Evolutionary conservation across 2,113 vertebrate species (phyloP), one percentile per base, ranked within the genome.

Genomic region (Misgurnus mizolepis): DNA sequence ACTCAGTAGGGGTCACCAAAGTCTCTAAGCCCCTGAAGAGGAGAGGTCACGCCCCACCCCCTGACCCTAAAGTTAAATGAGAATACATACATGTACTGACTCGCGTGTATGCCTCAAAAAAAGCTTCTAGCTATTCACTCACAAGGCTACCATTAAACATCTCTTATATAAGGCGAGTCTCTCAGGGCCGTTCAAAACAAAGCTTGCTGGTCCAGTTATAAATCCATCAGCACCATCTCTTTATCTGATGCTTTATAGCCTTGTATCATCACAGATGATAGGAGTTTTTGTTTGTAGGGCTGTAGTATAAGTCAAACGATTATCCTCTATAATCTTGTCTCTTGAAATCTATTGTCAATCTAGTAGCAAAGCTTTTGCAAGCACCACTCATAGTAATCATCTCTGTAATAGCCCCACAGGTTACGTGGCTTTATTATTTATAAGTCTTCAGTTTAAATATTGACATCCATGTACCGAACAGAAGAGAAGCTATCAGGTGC

Each of bases 11-110:
- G 65, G 65, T 9, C 67, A 76, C 43, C 34, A 58, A 34, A 60
- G 40, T 71, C 50, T 67, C 34, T 80, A 68, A 80, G 27, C 77
- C 77, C 78, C 55, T 70, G 58, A 58, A 69, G 67, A 67, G n/a
- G 10, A 45, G 11, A 65, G 76, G 60, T 76, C 71, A 41, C 11
- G 4, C 66, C 34, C 50, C 72, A 41, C 66, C 17, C 34, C 17
- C 61, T n/a, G 40, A 53, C 11, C 45, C n/a, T 14, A 5, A 39
- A 18, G 22, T 15, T 49, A 2, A 7, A 49, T 9, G 61, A 66
- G 22, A 50, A 69, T 12, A 7, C 15, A 45, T 11, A 39, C 15
- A 41, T 34, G 27, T 34, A 34, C 27, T 34, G 27, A 34, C 27
- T 34, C 27, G 27, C 27, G 27, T 34, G 27, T 34, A 34, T 34